Conservation (phyloP, 2,888 invertebrate genomes). For the Drosophila mayaguana region DNA sequence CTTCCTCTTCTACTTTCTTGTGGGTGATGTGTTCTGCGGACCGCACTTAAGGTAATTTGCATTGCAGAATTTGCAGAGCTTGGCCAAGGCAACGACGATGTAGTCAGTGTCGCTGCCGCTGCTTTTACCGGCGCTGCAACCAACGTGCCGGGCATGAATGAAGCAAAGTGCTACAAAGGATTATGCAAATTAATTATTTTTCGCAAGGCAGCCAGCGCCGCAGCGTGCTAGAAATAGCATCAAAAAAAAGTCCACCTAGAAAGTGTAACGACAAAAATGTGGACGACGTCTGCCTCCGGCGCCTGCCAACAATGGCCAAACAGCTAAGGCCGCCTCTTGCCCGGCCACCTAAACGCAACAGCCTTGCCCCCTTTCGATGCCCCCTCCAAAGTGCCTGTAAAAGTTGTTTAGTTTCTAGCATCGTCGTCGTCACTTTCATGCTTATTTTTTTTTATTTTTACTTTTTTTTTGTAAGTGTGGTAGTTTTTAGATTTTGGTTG, state of each 20-base stretch:
- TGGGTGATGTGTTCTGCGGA: slow-evolving; percentile 78
- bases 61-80: slow-evolving; percentile 81
- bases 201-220: slow-evolving; percentile 76
- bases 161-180: slow-evolving; percentile 82
- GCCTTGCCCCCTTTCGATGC: neutral
- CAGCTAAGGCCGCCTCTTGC: slow-evolving; percentile 48
- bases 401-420: slow-evolving; percentile 79
- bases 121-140: slow-evolving; percentile 25
- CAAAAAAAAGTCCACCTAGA: slow-evolving; percentile 53
- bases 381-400: slow-evolving; percentile 46
- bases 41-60: slow-evolving; percentile 81
- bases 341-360: slow-evolving; percentile 11
- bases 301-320: slow-evolving; percentile 71
- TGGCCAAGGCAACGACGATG: slow-evolving; percentile 67
- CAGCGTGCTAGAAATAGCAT: slow-evolving; percentile 27
- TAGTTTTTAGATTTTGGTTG: slow-evolving; percentile 81
- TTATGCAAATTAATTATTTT: slow-evolving; percentile 81
- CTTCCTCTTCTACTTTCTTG: slow-evolving; percentile 63
- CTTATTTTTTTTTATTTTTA: slow-evolving; percentile 4
- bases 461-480: slow-evolving; percentile 63
- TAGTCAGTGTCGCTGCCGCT: slow-evolving; percentile 32
- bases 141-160: slow-evolving; percentile 82
- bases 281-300: slow-evolving; percentile 53
- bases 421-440: slow-evolving; percentile 33
- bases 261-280: slow-evolving; percentile 81